Evolutionary conservation across 1,140 invertebrate genomes (phyloP).

Genomic region (Elymnias hypermnestra): DNA sequence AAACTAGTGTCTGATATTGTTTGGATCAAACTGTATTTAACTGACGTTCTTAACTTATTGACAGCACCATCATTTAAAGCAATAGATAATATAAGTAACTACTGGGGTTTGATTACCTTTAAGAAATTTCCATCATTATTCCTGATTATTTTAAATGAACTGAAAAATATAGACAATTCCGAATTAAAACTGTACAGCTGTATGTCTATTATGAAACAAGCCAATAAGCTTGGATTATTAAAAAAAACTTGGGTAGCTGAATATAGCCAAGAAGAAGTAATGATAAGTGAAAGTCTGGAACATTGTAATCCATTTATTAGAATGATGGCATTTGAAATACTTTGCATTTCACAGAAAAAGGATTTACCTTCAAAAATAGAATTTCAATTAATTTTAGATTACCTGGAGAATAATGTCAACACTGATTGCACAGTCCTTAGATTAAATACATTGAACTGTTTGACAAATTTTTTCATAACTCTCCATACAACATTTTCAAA

Average conservation of each 20-base stretch:
- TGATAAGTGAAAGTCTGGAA: conserved; percentile 34
- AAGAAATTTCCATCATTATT: conserved; percentile 56
- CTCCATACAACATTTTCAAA: conserved; percentile 36
- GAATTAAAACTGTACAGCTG: conserved; percentile 40
- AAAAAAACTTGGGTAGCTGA: conserved; percentile 27
- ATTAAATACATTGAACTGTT: conserved; percentile 51
- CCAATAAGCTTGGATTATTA: conserved; percentile 48
- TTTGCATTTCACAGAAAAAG: conserved; percentile 49
- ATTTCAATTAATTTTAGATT: conserved; percentile 46
- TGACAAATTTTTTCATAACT: conserved; percentile 43
- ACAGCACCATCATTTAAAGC: conserved; percentile 30
- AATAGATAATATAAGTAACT: conserved; percentile 61
- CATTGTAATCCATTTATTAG: conserved; percentile 46
- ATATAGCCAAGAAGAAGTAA: conserved; percentile 17
- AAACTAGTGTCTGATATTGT: conserved; percentile 38
- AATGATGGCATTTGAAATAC: conserved; percentile 56
- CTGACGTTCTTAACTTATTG: conserved; percentile 35
- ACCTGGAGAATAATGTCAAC: conserved; percentile 58
- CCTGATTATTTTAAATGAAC: conserved; percentile 28
- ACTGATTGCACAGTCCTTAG: conserved; percentile 63
- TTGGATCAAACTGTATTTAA: conserved; percentile 52
- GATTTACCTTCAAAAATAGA: conserved; percentile 36
- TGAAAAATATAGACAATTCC: conserved; percentile 23
- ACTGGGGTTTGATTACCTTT: conserved; percentile 62
- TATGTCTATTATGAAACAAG: conserved; percentile 54